Evolutionary conservation across 2,888 invertebrate genomes (phyloP).

Genomic region (Lasius fuliginosus): DNA sequence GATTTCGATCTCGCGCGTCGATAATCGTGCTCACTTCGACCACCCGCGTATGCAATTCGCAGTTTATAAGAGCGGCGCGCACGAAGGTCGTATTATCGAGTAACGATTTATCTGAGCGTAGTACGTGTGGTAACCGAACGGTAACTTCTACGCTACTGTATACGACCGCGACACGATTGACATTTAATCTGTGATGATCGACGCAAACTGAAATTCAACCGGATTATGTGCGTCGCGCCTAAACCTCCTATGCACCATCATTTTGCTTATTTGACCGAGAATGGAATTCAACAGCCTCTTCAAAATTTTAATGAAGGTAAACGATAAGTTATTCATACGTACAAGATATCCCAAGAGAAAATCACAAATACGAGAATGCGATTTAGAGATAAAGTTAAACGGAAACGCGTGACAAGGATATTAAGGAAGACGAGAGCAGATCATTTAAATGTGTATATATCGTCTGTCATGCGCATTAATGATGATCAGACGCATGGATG

Average conservation of each 20-base stretch:
- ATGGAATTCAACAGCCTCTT: background rate
- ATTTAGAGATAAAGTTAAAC: background rate
- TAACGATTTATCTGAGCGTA: background rate
- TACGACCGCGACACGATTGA: background rate
- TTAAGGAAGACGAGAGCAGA: slow-evolving; percentile 56
- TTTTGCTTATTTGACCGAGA: background rate
- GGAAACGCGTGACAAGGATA: too few species aligned
- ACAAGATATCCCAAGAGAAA: background rate
- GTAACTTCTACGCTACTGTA: background rate
- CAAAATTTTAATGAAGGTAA: slow-evolving; percentile 5
- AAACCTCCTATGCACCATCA: background rate
- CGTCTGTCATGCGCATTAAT: slow-evolving; percentile 52
- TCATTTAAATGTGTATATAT: slow-evolving; percentile 66
- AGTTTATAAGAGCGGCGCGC: slow-evolving; percentile 25
- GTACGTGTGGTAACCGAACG: background rate
- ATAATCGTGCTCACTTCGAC: slow-evolving; percentile 2
- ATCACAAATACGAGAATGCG: background rate
- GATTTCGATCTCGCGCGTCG: slow-evolving; percentile 2
- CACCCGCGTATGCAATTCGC: slow-evolving; percentile 10
- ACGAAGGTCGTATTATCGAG: slow-evolving; percentile 35
- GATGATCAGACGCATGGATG: slow-evolving; percentile 47
- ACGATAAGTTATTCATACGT: background rate
- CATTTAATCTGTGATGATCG: background rate
- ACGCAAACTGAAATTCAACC: background rate
- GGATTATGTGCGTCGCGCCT: background rate